Evolutionary conservation across 2,888 invertebrate species (phyloP), one percentile per base, ranked within the genome.

Genomic region (Argyresthia albistria): DNA sequence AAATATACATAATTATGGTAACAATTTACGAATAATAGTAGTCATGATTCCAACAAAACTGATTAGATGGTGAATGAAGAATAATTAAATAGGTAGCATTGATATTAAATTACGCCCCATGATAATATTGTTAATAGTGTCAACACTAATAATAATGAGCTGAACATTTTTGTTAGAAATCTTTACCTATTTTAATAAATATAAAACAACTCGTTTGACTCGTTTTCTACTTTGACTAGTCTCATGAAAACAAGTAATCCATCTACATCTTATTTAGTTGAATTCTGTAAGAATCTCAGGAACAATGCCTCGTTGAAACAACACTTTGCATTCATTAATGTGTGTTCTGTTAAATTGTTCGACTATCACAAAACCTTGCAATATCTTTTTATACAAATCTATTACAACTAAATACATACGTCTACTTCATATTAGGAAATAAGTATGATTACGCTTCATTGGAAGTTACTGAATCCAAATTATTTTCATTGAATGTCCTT

Each of bases 161-260:
- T 25, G 25, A 25, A 4, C 25, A 25, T 6, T 4, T 25, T 25
- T 25, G 25, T 25, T 25, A 25, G 25, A 6, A 25, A 25, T 4
- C 25, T 25, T 25, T 25, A 25, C 2, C 25, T 25, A 25, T 25
- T 25, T 25, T 25, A 65, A 70, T 66, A 39, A 39, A 39, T 45
- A 49, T 12, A 47, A 47, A 9, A 69, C 67, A 66, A 70, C 74
- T 69, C 62, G 63, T 66, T 69, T 59, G 58, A 59, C 74, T 67
- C 69, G 54, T 48, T 72, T 71, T 68, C 76, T 77, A 78, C 73
- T 76, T 79, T 87, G 86, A 87, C 86, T 86, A 87, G 86, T 84
- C 82, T 82, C 82, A 80, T 72, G 64, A 69, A 70, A 70, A 65
- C 59, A 62, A 58, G 58, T 58, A 39, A 50, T 35, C 15, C 12